Conservation (phyloP, 1,140 invertebrate species). For the Cydia pomonella region DNA sequence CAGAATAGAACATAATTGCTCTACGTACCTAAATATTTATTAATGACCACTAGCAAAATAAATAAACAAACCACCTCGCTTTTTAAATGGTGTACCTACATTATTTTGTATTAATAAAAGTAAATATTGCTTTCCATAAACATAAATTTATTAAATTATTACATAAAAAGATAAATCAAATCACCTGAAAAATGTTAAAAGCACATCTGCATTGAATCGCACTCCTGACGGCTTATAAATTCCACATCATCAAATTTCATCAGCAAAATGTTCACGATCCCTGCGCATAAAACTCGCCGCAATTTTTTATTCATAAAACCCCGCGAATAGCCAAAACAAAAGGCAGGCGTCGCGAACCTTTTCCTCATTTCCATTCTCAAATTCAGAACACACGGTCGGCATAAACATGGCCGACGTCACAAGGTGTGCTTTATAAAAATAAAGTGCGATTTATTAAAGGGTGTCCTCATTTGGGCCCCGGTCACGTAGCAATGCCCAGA, state of each 20-base stretch:
- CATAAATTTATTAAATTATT: neutral
- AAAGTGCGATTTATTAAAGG: conserved; percentile 71
- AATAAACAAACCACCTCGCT: no score
- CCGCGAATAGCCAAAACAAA: conserved; percentile 32
- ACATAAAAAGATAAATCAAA: neutral
- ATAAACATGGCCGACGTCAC: conserved; percentile 65
- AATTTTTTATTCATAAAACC: conserved; percentile 33
- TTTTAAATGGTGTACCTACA: no score
- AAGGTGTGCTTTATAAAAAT: conserved; percentile 73
- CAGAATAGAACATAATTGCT: no score
- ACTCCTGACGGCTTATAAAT: neutral
- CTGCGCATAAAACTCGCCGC: conserved; percentile 5
- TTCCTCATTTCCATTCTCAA: conserved; percentile 44
- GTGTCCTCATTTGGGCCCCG: conserved; percentile 44
- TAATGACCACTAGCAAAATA: no score
- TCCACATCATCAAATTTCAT: conserved; percentile 27
- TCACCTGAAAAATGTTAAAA: neutral
- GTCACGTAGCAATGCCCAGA: conserved; percentile 65
- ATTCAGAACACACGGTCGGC: conserved; percentile 59
- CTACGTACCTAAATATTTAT: no score
- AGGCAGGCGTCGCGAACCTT: conserved; percentile 27
- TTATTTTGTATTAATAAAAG: no score
- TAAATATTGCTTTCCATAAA: no score
- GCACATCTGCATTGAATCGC: neutral
- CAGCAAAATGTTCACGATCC: neutral